A percentile compares a stretch with the other conserved stretches of the same genome.
Evolutionary conservation across 2,888 invertebrate species (phyloP).

Genomic region (Phengaris alcon): DNA sequence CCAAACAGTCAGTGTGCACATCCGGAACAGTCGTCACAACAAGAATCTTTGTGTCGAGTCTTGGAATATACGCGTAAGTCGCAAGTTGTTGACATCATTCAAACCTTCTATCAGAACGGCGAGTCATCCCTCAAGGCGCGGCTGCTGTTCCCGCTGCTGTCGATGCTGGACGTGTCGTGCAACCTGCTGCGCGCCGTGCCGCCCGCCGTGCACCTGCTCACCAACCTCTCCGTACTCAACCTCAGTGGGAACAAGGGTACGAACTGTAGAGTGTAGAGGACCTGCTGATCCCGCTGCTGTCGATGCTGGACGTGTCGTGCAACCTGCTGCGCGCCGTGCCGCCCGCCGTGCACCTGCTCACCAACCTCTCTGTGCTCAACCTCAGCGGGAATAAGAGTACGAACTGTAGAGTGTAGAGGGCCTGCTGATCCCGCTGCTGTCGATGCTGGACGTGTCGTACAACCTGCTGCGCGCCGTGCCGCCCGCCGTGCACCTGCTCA

Average conservation of each 20-base stretch:
- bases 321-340: conserved; percentile 88
- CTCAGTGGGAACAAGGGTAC: conserved; percentile 86
- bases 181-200: conserved; percentile 88
- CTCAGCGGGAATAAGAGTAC: conserved; percentile 86
- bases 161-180: conserved; percentile 96
- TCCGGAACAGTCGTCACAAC: no score
- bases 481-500: conserved; percentile 89
- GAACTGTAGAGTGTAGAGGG: no score
- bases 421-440: conserved; percentile 91
- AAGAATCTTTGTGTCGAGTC: no score
- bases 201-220: conserved; percentile 89
- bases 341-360: conserved; percentile 89
- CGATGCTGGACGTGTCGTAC: conserved; percentile 96
- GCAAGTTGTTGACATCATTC: no score
- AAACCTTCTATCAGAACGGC: conserved; percentile 27
- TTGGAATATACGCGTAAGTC: no score
- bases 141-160: conserved; percentile 94
- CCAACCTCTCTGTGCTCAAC: conserved; percentile 94
- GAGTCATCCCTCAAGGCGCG: conserved; percentile 75
- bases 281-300: conserved; percentile 91
- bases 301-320: conserved; percentile 96
- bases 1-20: no score
- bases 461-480: conserved; percentile 88
- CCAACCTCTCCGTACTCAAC: conserved; percentile 94
- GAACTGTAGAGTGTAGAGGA: no score